Base-by-base conservation (phyloP, 2,797 vertebrate species). In the Poecile montanus region DNA sequence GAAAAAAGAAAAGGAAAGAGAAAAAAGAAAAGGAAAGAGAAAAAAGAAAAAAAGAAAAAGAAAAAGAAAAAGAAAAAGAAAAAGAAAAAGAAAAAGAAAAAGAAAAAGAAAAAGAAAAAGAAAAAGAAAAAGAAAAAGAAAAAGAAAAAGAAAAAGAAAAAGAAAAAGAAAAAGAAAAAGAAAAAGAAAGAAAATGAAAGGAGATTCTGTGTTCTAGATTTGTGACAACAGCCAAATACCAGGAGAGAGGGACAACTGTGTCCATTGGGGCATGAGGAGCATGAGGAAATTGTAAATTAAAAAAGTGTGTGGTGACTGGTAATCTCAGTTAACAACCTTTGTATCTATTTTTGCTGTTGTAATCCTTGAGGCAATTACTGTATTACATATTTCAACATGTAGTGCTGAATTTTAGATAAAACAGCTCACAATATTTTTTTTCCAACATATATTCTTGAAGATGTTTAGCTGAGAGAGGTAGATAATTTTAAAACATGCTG, bases 231-330 rank as follows among this genome's bases (percentile, higher is more conserved):
- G 16, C 32, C 4, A 61, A 63, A n/a, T 21, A 4, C 14, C 38
- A 42, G 26, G 50, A 85, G 26, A 72, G 8, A 25, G 23, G 26
- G 36, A 38, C 20, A 81, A 4, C 10, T 79, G 13, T 71, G 18
- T 57, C 54, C 2, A 0, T 4, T 78, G n/a, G 11, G 26, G 4
- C 5, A 42, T 38, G 8, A 56, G 16, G 13, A 76, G 2, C 8
- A 65, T 51, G 54, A 68, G 16, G 20, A 73, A 87, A 77, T 2
- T 53, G 5, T 30, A 82, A 63, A 84, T 63, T 26, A 19, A 54
- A 61, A 14, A 27, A n/a, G 5, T 23, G 0, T 0, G 0, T 44
- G 3, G 17, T 58, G 70, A 40, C 30, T 7, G 1, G 5, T 89
- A 71, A 76, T 50, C 47, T 75, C 54, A 57, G 9, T 11, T 68